Evolutionary conservation across 2,888 invertebrate species (phyloP), one percentile per base, ranked within the genome.

Genomic region (Onchidella celtica): DNA sequence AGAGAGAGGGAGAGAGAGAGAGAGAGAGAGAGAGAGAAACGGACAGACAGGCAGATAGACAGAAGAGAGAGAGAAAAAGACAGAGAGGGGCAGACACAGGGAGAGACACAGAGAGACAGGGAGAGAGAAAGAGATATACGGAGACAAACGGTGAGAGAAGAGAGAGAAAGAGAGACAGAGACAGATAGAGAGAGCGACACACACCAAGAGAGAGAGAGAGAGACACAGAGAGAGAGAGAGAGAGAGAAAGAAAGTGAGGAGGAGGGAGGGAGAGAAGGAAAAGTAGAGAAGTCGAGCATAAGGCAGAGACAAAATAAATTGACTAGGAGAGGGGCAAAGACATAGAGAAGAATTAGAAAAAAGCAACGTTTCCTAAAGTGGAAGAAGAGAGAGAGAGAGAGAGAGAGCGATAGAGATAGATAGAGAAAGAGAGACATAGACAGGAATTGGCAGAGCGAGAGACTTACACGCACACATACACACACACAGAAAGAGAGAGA

Each of bases 221-320:
- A n/a, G 70, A 40, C 21, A 70, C 27, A 24, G 29, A 4, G 3
- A 40, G 47, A 17, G 55, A 55, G 17, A 47, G 47, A 36, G 24
- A 40, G 27, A 40, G 29, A 70, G 0, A 70, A n/a, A n/a, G n/a
- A n/a, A n/a, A n/a, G n/a, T n/a, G n/a, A n/a, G n/a, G n/a, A n/a
- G n/a, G n/a, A n/a, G 55, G 38, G 29, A 70, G 70, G n/a, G 70
- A 70, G 70, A 70, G 47, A 24, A 32, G n/a, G 40, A 40, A 38
- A 40, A n/a, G 24, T 36, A 70, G 27, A 40, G 32, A 70, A n/a
- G 40, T 4, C 9, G 21, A 36, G 32, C 6, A 38, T 6, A 32
- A 21, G 21, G 32, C 24, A 27, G 27, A 29, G 21, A 11, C 24
- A 27, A 70, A n/a, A 2, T 21, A 2, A 27, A n/a, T 17, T 3